phyloP scores from a whole-genome alignment of 1,140 invertebrate genomes.

The Drosophila pachea region DNA sequence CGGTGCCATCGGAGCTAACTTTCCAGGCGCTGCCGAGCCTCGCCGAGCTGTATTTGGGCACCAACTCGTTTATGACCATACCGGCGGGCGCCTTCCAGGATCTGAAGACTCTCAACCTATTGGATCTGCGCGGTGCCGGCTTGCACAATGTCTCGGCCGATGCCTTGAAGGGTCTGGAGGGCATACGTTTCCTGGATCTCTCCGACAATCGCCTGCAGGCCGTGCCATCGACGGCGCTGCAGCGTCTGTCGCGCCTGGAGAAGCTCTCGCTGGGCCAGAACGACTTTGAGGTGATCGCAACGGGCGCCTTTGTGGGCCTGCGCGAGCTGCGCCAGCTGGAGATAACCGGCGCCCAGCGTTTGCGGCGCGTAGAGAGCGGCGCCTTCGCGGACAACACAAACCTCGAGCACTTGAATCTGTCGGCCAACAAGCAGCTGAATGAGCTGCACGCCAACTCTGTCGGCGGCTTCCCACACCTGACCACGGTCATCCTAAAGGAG shows the following conservation, averaged over 20 bases:
- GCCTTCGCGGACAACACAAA: conserved; percentile 90
- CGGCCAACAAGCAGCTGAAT: conserved; percentile 86
- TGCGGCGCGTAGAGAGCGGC: conserved; percentile 86
- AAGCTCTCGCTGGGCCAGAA: conserved; percentile 91
- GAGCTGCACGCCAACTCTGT: conserved; percentile 87
- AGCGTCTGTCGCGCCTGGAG: conserved; percentile 86
- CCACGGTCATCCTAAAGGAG: conserved; percentile 86
- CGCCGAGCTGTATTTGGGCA: conserved; percentile 89
- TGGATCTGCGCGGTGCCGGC: conserved; percentile 89
- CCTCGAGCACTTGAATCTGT: conserved; percentile 87
- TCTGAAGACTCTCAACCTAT: conserved; percentile 85
- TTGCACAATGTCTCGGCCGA: conserved; percentile 86
- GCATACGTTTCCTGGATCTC: conserved; percentile 87
- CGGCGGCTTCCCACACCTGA: conserved; percentile 87
- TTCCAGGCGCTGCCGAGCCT: conserved; percentile 86
- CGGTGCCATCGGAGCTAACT: conserved; percentile 85
- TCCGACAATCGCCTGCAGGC: conserved; percentile 87
- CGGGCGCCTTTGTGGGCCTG: conserved; percentile 87
- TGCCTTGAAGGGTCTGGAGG: conserved; percentile 87
- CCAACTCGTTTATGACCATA: conserved; percentile 88
- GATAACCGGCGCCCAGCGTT: conserved; percentile 85
- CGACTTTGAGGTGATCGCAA: conserved; percentile 84
- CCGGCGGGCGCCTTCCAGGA: conserved; percentile 87
- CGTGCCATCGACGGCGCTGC: conserved; percentile 87
- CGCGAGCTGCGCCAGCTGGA: conserved; percentile 87